Base-by-base conservation (phyloP, 53 echinoderm and acorn worm species). In the Holothuria leucospilota region DNA sequence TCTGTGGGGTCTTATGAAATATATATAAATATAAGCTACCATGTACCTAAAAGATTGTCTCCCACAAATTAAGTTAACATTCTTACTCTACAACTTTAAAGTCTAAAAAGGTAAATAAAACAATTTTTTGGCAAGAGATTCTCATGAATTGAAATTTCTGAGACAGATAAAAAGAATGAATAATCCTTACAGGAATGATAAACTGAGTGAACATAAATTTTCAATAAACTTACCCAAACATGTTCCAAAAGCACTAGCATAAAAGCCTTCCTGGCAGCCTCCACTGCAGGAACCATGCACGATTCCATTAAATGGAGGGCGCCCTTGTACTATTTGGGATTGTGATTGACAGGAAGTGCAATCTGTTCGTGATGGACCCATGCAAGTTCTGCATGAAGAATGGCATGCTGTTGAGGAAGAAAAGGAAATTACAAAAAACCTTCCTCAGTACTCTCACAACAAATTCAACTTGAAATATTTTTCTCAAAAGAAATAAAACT, bases 371-470 rank as follows among this genome's bases (percentile, higher is more conserved):
- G 25, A 29, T 70, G 92, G 90, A 59, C 99, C 93, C 27, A 88
- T 83, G 49, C 99, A 98, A 52, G 95, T 95, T 40, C 95, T 92
- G 62, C 99, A 98, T 69, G 90, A 89, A 38, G 86, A 66, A 78
- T 98, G 89, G 56, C 99, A 98, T 21, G 78, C 99, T 98, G 84
- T 25, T 59, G 65, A 64, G 60, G 20, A 53, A 39, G 52, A 59
- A 77, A 4, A 62, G 10, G 0, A 73, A 25, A 73, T 73, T 12
- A 25, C 27, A 64, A 64, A 9, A 25, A 27, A 64, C 20, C 8
- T 9, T 3, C 12, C 65, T 8, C 14, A 64, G 8, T 27, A 64
- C 27, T 64, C 8, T 64, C 7, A 14, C 24, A 64, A 64, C 65
- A 64, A 16, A 64, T 64, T 25, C 12, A 2, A 25, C 27, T 25